phyloP scores from a whole-genome alignment of 2,797 vertebrate genomes.

The Pangasius larnaudii region DNA sequence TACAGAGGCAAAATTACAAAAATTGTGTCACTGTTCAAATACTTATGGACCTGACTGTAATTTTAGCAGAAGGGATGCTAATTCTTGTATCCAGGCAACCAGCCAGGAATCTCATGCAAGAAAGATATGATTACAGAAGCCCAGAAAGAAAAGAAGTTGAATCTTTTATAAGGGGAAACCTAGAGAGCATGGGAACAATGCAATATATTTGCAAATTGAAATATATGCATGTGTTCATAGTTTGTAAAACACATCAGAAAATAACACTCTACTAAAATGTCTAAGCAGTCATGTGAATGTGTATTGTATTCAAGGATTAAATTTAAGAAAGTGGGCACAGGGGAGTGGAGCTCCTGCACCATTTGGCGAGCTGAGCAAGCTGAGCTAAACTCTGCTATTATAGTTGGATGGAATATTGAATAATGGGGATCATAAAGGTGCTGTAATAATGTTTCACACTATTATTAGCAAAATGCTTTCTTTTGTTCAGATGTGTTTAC shows the following conservation, averaged over 20 bases:
- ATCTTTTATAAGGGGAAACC: not conserved
- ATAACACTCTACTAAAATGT: not conserved
- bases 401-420: not conserved
- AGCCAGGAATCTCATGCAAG: not conserved
- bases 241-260: not conserved
- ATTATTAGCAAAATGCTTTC: not conserved
- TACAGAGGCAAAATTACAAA: no score
- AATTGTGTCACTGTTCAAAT: no score
- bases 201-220: not conserved
- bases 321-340: not conserved
- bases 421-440: not conserved
- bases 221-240: not conserved
- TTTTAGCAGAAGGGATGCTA: conserved; percentile 23
- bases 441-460: not conserved
- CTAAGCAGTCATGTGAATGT: not conserved
- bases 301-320: not conserved
- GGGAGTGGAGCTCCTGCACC: not conserved
- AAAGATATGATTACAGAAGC: not conserved
- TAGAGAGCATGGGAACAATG: not conserved
- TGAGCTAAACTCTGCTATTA: not conserved
- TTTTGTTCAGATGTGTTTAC: not conserved
- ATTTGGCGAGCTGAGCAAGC: not conserved
- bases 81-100: conserved; percentile 10
- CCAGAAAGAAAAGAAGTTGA: not conserved
- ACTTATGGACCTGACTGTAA: not conserved